These are phyloP conservation scores for Drosophila elegans DNA, from an alignment of 1,140 invertebrate species.

Conservation along the genomic window DNA sequence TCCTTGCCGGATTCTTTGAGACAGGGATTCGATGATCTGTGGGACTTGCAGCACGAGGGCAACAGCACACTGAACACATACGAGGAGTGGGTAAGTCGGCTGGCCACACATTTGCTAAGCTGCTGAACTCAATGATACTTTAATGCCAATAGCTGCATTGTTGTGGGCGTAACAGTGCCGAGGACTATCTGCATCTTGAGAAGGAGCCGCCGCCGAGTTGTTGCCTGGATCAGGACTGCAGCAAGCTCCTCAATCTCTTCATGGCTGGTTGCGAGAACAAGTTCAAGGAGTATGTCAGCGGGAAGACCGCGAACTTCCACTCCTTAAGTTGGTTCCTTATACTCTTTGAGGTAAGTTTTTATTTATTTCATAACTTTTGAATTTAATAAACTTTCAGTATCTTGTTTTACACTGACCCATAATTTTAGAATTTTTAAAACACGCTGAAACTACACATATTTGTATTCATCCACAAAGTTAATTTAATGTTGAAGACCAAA, in stretches of 20 bases:
- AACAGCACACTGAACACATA: conserved; percentile 62
- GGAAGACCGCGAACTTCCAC: conserved; percentile 68
- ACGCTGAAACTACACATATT: no score
- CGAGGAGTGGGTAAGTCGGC: conserved; percentile 71
- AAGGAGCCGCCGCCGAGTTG: conserved; percentile 61
- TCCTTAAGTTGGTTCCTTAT: conserved; percentile 73
- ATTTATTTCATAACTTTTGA: background rate
- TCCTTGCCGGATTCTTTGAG: conserved; percentile 49
- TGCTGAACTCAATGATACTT: no score
- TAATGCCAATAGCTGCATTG: conserved; percentile 58
- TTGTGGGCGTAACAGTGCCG: conserved; percentile 71
- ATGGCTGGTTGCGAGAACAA: conserved; percentile 65
- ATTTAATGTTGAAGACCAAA: no score
- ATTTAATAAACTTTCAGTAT: no score
- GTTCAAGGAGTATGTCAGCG: conserved; percentile 64
- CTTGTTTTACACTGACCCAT: no score
- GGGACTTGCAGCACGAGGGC: conserved; percentile 47
- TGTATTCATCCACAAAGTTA: no score
- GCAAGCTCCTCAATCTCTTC: conserved; percentile 59
- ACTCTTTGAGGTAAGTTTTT: conserved; percentile 62
- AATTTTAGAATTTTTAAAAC: background rate
- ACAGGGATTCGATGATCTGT: conserved; percentile 75
- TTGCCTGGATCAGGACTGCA: conserved; percentile 67
- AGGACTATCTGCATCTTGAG: conserved; percentile 70
- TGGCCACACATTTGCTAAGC: accelerated